Percentiles rank a stretch among this genome's conserved stretches.
Conservation (phyloP, 2,113 vertebrate genomes). For the Brachyistius frenatus region DNA sequence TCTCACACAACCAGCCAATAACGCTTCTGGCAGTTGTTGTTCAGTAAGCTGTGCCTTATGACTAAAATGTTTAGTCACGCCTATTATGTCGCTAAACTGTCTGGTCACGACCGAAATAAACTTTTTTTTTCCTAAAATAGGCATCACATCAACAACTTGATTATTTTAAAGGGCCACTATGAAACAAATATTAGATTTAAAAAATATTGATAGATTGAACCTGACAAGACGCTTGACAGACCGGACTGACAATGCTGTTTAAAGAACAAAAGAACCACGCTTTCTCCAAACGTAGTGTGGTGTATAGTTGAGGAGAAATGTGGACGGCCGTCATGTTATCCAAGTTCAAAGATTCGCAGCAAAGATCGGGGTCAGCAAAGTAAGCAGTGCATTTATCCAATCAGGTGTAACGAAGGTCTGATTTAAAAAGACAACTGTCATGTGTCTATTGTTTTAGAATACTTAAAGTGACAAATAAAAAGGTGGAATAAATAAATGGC, state of each 20-base stretch:
- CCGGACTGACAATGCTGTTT: background rate
- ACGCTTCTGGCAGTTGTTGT: conserved; percentile 10
- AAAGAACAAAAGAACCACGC: background rate
- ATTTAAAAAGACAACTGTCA: background rate
- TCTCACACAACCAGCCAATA: conserved; percentile 12
- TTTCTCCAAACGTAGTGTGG: background rate
- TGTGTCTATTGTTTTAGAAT: background rate
- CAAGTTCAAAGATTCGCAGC: background rate
- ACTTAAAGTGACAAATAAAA: background rate
- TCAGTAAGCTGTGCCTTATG: conserved; percentile 1
- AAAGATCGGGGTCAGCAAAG: background rate
- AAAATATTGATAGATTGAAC: background rate
- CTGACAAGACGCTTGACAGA: conserved; percentile 16
- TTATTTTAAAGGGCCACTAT: background rate
- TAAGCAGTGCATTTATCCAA: background rate
- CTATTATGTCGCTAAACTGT: conserved; percentile 12
- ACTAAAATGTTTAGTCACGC: conserved; percentile 47
- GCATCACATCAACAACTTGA: background rate
- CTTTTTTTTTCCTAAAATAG: conserved; percentile 6
- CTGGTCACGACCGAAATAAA: conserved; percentile 36
- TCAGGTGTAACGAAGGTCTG: background rate
- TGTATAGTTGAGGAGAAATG: background rate
- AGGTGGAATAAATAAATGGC: background rate
- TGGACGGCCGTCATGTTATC: background rate
- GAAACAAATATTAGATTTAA: background rate